Evolutionary conservation across 64 coral and sea anemone species (phyloP).

Genomic region (Astreopora myriophthalma): DNA sequence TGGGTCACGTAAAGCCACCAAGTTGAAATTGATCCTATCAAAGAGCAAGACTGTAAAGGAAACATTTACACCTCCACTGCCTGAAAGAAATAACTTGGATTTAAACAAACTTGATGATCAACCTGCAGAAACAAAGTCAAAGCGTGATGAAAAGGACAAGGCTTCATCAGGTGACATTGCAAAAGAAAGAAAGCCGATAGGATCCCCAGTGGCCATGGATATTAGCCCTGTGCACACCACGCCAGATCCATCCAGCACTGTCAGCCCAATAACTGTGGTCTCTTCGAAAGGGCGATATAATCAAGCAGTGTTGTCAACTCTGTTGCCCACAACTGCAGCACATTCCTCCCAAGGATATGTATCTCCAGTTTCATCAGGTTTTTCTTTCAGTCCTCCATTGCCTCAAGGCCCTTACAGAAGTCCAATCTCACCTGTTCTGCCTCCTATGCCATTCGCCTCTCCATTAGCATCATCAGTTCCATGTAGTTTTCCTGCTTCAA

Average conservation of each 20-base stretch:
- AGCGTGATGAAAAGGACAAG: neutral
- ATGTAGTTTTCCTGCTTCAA: neutral
- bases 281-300: conserved; percentile 31
- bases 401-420: conserved; percentile 12
- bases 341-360: neutral
- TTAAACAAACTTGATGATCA: neutral
- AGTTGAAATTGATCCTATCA: conserved; percentile 30
- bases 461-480: neutral
- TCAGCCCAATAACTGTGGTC: conserved; percentile 40
- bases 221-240: neutral
- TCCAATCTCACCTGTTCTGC: neutral
- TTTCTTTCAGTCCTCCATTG: conserved; percentile 21
- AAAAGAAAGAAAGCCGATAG: neutral
- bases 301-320: neutral
- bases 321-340: neutral
- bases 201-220: conserved; percentile 32
- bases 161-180: neutral
- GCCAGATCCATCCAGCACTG: neutral
- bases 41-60: neutral
- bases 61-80: no score
- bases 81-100: neutral
- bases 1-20: neutral
- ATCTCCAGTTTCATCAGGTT: neutral
- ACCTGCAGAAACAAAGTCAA: neutral
- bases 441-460: neutral